These are phyloP conservation scores for Watsonalla cultraria DNA, from an alignment of 2,888 invertebrate species.

Conservation along the genomic window DNA sequence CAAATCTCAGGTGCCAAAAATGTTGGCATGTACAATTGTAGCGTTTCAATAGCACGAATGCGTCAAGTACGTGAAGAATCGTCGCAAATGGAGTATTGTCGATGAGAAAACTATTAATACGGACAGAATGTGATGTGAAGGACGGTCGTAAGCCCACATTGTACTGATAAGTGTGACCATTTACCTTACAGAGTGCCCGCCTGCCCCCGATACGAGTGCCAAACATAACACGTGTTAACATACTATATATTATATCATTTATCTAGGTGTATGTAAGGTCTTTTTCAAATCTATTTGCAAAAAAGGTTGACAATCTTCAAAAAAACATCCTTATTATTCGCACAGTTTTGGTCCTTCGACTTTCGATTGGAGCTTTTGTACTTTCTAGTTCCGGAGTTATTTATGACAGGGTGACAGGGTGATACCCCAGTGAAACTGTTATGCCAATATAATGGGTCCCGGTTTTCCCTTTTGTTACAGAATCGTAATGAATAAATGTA, in stretches of 20 bases:
- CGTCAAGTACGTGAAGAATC: neutral
- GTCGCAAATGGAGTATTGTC: slow-evolving; percentile 10
- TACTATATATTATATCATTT: slow-evolving; percentile 23
- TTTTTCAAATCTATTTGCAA: neutral
- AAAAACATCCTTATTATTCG: too few relatives aligned
- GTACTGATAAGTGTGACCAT: slow-evolving; percentile 67
- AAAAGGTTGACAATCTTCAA: neutral
- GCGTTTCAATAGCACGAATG: neutral
- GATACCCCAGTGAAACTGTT: too few relatives aligned
- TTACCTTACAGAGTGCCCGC: slow-evolving; percentile 65
- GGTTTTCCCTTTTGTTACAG: too few relatives aligned
- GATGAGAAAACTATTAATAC: slow-evolving; percentile 18
- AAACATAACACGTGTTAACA: slow-evolving; percentile 43
- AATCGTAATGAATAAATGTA: too few relatives aligned
- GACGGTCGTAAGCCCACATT: slow-evolving; percentile 39
- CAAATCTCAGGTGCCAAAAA: neutral
- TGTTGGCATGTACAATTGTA: neutral
- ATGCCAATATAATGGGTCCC: too few relatives aligned
- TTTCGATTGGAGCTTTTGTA: too few relatives aligned
- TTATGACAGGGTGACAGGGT: too few relatives aligned
- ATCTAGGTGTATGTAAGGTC: slow-evolving; percentile 24
- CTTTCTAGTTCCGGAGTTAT: too few relatives aligned
- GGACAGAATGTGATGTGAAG: slow-evolving; percentile 46
- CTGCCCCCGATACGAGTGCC: slow-evolving; percentile 55
- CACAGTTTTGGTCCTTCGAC: too few relatives aligned